Percentiles rank a stretch among this genome's conserved stretches.
Evolutionary conservation across 2,113 vertebrate genomes (phyloP).

Genomic region (Eurystomus gularis): DNA sequence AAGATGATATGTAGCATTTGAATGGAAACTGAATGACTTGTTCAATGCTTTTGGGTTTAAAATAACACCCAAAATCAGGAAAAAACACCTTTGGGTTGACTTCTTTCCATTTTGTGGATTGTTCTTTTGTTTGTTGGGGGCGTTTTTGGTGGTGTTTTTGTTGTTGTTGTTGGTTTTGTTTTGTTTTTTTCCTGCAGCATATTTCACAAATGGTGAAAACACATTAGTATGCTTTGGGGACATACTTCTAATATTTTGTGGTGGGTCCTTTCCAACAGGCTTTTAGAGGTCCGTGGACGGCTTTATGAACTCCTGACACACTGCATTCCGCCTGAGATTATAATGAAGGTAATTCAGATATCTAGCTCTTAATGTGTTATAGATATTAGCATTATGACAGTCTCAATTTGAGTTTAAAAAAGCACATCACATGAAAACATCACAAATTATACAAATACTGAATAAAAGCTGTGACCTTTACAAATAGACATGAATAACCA

Average conservation of each 20-base stretch:
- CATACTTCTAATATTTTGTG: not conserved
- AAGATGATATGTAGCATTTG: not conserved
- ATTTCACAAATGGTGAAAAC: not conserved
- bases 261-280: constrained; percentile 76
- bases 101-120: too few relatives aligned
- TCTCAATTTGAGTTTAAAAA: not conserved
- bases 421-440: not conserved
- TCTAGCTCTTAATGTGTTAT: not conserved
- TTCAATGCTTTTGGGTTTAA: not conserved
- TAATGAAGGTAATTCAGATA: constrained; percentile 88
- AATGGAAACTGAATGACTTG: not conserved
- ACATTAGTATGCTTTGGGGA: not conserved
- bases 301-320: constrained; percentile 96
- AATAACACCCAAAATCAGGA: not conserved
- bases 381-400: not conserved
- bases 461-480: not conserved
- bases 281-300: constrained; percentile 91
- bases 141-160: too few relatives aligned
- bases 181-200: not conserved
- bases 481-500: not conserved
- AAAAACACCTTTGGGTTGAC: not conserved
- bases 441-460: not conserved
- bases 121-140: too few relatives aligned
- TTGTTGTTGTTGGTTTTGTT: too few relatives aligned
- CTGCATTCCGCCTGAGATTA: constrained; percentile 95